Conservation (phyloP, 2,797 vertebrate species). For the Apodemus agrarius region DNA sequence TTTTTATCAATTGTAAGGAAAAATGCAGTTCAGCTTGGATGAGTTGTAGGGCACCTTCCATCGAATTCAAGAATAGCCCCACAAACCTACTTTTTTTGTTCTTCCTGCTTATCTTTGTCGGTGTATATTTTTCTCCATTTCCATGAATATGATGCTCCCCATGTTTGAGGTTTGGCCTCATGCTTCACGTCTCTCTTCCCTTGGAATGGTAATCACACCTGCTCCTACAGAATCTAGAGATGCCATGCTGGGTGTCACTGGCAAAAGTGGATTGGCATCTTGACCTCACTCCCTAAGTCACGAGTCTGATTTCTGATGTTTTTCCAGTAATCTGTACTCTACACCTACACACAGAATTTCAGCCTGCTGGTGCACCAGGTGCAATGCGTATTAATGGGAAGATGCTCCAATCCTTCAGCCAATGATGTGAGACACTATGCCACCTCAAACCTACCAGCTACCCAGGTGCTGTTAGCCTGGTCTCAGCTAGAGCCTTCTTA, state of each 20-base stretch:
- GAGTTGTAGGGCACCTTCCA: not conserved
- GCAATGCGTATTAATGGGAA: not conserved
- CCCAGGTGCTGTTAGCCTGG: not conserved
- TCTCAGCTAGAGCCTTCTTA: not conserved
- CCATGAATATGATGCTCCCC: not conserved
- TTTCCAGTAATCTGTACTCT: not conserved
- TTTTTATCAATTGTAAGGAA: not conserved
- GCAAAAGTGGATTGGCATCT: not conserved
- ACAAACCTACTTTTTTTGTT: not conserved
- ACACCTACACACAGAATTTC: not conserved
- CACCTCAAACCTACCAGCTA: too few species aligned
- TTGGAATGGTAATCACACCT: not conserved
- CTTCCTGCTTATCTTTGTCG: not conserved
- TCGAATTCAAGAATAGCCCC: not conserved
- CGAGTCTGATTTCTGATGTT: not conserved
- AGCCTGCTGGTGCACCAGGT: not conserved
- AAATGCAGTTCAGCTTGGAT: not conserved
- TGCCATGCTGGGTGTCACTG: not conserved
- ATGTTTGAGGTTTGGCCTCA: not conserved
- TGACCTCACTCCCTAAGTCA: not conserved
- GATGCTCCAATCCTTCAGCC: too few species aligned
- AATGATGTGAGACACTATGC: not conserved
- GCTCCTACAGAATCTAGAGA: not conserved
- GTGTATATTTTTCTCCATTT: not conserved
- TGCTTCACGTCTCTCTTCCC: not conserved